A percentile compares a stretch with the other conserved stretches of the same genome.
Conservation (phyloP, 2,797 vertebrate genomes). For the Acanthornis magna region DNA sequence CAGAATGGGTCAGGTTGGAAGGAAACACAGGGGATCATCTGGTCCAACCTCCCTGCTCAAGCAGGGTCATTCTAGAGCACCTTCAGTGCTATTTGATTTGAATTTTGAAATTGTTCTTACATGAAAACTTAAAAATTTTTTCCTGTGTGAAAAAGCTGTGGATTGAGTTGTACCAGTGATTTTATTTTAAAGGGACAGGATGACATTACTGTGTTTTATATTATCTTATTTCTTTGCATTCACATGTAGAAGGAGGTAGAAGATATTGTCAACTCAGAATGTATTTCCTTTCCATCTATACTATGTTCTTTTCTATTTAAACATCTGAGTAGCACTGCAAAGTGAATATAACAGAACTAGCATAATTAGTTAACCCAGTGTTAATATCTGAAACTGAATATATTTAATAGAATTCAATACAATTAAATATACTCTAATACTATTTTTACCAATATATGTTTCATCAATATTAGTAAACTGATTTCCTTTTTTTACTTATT, state of each 20-base stretch:
- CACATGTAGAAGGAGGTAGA: neutral
- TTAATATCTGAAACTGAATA: neutral
- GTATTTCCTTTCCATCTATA: neutral
- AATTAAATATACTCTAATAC: neutral
- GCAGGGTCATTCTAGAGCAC: neutral
- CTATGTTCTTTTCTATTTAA: neutral
- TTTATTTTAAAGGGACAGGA: neutral
- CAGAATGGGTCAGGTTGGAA: neutral
- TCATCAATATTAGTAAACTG: neutral
- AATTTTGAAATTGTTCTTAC: neutral
- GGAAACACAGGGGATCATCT: neutral
- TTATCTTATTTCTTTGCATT: neutral
- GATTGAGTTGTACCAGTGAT: neutral
- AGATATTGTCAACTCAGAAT: neutral
- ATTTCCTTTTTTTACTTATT: neutral
- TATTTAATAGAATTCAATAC: neutral
- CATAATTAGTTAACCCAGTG: neutral
- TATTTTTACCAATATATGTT: neutral
- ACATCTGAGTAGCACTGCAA: neutral
- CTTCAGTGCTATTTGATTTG: neutral
- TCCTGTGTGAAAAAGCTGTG: neutral
- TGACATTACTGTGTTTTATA: neutral
- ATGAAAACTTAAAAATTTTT: neutral
- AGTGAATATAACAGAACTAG: neutral
- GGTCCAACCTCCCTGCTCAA: neutral